These are phyloP conservation scores for Dyspetes luteomarginatus DNA, from an alignment of 2,888 invertebrate species.

Conservation along the genomic window DNA sequence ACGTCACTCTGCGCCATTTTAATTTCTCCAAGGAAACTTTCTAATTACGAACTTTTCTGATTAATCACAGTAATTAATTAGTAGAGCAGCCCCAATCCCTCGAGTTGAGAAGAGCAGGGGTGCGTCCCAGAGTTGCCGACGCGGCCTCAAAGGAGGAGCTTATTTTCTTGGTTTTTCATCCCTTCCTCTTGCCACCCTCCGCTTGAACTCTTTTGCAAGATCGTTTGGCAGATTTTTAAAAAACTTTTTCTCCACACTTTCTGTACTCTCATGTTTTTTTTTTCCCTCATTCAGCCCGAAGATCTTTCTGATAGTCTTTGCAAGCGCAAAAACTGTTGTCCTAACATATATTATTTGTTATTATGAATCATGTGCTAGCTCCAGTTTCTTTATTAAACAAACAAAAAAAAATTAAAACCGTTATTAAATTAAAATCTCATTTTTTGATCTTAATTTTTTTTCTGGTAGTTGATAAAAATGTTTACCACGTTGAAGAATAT, in stretches of 20 bases:
- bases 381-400: too few species aligned
- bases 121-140: slow-evolving; percentile 16
- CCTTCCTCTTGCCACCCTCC: slow-evolving; percentile 26
- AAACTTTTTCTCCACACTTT: background rate
- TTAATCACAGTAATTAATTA: slow-evolving; percentile 87
- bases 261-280: background rate
- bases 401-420: too few species aligned
- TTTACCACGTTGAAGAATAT: too few species aligned
- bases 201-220: slow-evolving; percentile 19
- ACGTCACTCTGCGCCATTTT: slow-evolving; percentile 82
- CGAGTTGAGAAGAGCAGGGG: slow-evolving; percentile 3
- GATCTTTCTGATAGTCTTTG: too few species aligned
- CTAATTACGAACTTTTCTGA: slow-evolving; percentile 86
- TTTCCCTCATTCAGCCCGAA: too few species aligned
- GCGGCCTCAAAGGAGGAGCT: slow-evolving; percentile 57
- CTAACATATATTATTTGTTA: too few species aligned
- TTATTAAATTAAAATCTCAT: too few species aligned
- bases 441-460: too few species aligned
- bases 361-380: too few species aligned
- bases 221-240: background rate
- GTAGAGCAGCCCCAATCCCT: slow-evolving; percentile 71
- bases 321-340: too few species aligned
- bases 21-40: slow-evolving; percentile 85
- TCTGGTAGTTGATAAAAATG: too few species aligned
- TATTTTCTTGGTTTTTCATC: slow-evolving; percentile 50